Percentiles rank a stretch among this genome's conserved stretches.
Evolutionary conservation across 2,113 vertebrate genomes (phyloP).

Genomic region (Glaucidium brasilianum): DNA sequence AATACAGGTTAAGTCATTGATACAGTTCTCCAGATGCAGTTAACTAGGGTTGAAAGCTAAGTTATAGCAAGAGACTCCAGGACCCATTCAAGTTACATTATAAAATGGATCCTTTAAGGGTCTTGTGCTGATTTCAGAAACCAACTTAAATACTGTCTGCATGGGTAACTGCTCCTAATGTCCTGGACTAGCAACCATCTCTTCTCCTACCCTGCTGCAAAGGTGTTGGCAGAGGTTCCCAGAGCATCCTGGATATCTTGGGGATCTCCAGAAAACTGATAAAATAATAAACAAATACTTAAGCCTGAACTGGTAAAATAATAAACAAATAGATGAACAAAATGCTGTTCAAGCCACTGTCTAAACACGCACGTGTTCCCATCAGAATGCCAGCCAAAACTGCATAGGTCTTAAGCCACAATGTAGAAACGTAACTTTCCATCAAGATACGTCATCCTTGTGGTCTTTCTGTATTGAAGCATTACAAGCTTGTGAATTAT

Average conservation of each 20-base stretch:
- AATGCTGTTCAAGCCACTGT: background rate
- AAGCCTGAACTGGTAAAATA: background rate
- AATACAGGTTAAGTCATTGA: background rate
- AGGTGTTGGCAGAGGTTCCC: background rate
- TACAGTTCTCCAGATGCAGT: background rate
- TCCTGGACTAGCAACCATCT: background rate
- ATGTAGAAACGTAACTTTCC: background rate
- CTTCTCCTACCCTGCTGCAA: background rate
- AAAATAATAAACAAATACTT: background rate
- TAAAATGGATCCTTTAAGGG: background rate
- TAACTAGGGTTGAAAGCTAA: background rate
- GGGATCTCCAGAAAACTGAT: background rate
- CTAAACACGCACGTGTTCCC: background rate
- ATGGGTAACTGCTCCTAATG: background rate
- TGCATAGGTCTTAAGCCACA: background rate
- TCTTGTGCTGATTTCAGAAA: background rate
- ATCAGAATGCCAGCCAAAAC: background rate
- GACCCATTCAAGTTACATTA: background rate
- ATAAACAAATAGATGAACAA: background rate
- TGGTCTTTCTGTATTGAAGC: background rate
- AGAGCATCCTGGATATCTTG: background rate
- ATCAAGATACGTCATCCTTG: background rate
- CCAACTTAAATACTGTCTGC: background rate
- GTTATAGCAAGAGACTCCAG: background rate
- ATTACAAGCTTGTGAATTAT: background rate